phyloP scores from a whole-genome alignment of 2,113 vertebrate species.

The Notarius lentiginosus region DNA sequence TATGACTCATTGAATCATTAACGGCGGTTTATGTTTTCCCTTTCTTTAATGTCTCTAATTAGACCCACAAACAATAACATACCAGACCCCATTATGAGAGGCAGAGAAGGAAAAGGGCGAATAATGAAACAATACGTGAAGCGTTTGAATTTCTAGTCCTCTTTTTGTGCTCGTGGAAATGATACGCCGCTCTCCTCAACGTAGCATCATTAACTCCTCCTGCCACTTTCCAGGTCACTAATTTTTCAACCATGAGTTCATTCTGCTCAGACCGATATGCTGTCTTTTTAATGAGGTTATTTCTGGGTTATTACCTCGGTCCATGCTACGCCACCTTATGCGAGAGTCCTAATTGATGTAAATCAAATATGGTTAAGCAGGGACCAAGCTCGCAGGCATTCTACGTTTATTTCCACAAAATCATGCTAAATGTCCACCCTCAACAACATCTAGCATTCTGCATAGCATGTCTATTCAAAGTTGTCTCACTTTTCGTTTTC shows the following conservation, averaged over 20 bases:
- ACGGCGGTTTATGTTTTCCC: constrained; percentile 59
- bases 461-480: constrained; percentile 20
- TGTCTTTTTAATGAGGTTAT: constrained; percentile 99
- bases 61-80: constrained; percentile 68
- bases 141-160: constrained; percentile 60
- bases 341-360: constrained; percentile 93
- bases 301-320: constrained; percentile 99
- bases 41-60: constrained; percentile 64
- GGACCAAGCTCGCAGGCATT: constrained; percentile 79
- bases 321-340: constrained; percentile 94
- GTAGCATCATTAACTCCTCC: constrained; percentile 87
- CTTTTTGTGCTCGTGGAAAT: constrained; percentile 69
- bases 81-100: constrained; percentile 63
- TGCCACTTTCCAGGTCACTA: constrained; percentile 98
- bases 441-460: constrained; percentile 28
- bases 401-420: constrained; percentile 63
- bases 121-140: constrained; percentile 60
- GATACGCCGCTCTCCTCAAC: constrained; percentile 75
- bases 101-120: constrained; percentile 48
- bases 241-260: constrained; percentile 98
- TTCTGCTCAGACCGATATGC: constrained; percentile 95
- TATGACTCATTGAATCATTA: constrained; percentile 72
- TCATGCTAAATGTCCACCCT: not conserved
- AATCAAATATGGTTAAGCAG: constrained; percentile 89
- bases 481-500: constrained; percentile 50